Evolutionary conservation across 2,113 vertebrate genomes (phyloP), one percentile per base, ranked within the genome.

Genomic region (Struthidea cinerea): DNA sequence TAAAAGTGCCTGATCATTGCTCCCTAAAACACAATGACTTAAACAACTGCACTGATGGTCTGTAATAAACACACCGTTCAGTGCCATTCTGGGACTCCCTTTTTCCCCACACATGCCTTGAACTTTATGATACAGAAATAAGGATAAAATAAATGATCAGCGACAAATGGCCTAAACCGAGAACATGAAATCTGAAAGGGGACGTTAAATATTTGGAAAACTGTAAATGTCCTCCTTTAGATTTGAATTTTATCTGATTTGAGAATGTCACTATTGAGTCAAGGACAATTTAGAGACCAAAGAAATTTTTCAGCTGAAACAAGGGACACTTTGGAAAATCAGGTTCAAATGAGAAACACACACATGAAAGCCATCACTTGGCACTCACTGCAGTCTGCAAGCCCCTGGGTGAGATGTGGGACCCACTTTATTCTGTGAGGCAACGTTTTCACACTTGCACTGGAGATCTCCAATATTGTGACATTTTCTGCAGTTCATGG

Each of bases 71-170:
- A 28, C 53, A 61, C 69, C 28, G 27, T 60, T 96, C 95, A 96
- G 59, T 74, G 89, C 87, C 93, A 70, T 89, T 87, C 83, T 78
- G 97, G 94, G 97, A 96, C 70, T 77, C 53, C 79, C 61, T 82
- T 53, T 60, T 52, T 44, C 81, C 86, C 56, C 63, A 32, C 77
- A 60, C 75, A 83, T 67, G 90, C 91, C 85, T 96, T 93, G 92
- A 95, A 96, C 89, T 97, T 97, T 97, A 97, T 91, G 93, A 83
- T 56, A 96, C 76, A 96, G 96, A 97, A 97, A 97, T 96, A 95
- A 93, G 96, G 91, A 95, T 96, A 93, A 96, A 97, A 96, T 84
- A 97, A 97, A 96, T 95, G 92, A 95, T 90, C 87, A 32, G 93
- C 23, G 7, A 96, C 95, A 96, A 97, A 96, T 60, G 89, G 61